phyloP scores from a whole-genome alignment of 2,888 invertebrate species.

The Octodonta nipae region DNA sequence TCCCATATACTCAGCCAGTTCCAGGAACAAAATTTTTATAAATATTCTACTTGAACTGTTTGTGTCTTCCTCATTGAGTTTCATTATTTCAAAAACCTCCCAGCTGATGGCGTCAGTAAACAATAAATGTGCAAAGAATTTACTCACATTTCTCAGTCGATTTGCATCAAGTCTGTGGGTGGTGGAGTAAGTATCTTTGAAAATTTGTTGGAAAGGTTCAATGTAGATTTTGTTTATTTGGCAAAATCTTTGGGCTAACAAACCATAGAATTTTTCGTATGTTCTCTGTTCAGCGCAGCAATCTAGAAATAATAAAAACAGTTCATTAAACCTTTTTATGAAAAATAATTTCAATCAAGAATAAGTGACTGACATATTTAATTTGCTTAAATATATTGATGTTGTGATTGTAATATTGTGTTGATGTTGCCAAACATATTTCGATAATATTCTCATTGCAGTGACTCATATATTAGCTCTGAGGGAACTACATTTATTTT shows the following conservation, averaged over 20 bases:
- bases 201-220: constrained; percentile 86
- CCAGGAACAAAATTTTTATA: constrained; percentile 93
- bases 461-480: too few relatives aligned
- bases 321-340: too few relatives aligned
- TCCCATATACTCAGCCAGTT: constrained; percentile 93
- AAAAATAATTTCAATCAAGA: too few relatives aligned
- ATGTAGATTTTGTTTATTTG: constrained; percentile 86
- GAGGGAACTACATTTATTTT: too few relatives aligned
- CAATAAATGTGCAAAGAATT: constrained; percentile 90
- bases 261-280: constrained; percentile 94
- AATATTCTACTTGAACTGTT: constrained; percentile 95
- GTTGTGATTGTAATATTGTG: too few relatives aligned
- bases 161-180: constrained; percentile 92
- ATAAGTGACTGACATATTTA: too few relatives aligned
- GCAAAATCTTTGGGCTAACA: constrained; percentile 87
- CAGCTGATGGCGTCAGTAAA: constrained; percentile 95
- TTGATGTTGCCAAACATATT: too few relatives aligned
- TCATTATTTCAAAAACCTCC: constrained; percentile 81
- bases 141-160: constrained; percentile 87
- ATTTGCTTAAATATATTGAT: too few relatives aligned
- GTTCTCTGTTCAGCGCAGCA: constrained; percentile 98
- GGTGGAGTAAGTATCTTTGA: constrained; percentile 87
- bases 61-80: constrained; percentile 91
- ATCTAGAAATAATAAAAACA: constrained; percentile 45
- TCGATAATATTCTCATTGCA: too few relatives aligned